Evolutionary conservation across 2,888 invertebrate genomes (phyloP).

Genomic region (Limnephilus lunatus): DNA sequence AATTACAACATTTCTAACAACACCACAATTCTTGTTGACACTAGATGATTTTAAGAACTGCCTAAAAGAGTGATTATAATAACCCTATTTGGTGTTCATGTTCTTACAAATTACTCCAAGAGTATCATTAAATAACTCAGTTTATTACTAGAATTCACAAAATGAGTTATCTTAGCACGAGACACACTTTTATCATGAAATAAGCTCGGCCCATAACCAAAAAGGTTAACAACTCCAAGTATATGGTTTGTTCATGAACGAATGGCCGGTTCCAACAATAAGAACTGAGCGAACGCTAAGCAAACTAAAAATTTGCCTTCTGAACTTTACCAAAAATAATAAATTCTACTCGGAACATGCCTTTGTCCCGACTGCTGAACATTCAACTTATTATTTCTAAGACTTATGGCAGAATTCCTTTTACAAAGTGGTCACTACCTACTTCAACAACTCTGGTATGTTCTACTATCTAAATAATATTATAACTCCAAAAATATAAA

Average conservation of each 20-base stretch:
- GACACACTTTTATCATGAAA: too few relatives aligned
- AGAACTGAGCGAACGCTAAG: background rate
- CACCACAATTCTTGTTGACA: too few relatives aligned
- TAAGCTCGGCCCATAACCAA: background rate
- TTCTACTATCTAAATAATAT: background rate
- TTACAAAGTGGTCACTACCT: background rate
- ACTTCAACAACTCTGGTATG: background rate
- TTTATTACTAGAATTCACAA: too few relatives aligned
- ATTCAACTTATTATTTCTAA: background rate
- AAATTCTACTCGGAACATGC: background rate
- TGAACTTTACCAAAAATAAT: background rate
- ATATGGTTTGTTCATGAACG: background rate
- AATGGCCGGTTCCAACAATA: background rate
- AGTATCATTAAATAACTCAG: too few relatives aligned
- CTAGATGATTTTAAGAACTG: too few relatives aligned
- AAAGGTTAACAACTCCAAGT: too few relatives aligned
- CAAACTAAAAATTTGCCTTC: background rate
- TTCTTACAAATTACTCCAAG: too few relatives aligned
- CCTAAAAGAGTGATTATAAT: too few relatives aligned
- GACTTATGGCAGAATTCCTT: background rate
- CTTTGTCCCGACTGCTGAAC: background rate
- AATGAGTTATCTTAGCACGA: too few relatives aligned
- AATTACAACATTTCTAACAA: too few relatives aligned
- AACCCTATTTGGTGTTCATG: too few relatives aligned
- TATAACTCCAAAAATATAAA: background rate